These are phyloP conservation scores for Mystacides longicornis DNA, from an alignment of 2,888 invertebrate species.

Conservation along the genomic window DNA sequence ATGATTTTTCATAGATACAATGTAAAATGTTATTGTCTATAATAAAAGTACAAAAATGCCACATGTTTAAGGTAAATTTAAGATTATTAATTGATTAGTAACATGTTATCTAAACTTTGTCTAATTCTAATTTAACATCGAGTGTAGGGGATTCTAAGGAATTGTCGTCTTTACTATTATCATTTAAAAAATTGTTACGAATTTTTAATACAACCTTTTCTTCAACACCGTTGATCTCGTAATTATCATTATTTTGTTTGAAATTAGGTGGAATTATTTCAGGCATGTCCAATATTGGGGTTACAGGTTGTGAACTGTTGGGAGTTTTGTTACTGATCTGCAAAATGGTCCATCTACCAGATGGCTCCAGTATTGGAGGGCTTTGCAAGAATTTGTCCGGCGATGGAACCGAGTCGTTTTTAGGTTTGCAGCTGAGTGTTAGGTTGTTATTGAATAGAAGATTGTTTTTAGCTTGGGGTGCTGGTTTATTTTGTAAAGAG, in stretches of 20 bases:
- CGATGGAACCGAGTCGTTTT: slow-evolving; percentile 9
- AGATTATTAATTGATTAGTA: no score
- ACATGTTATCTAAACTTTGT: background rate
- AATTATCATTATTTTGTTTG: slow-evolving; percentile 15
- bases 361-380: slow-evolving; percentile 33
- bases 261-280: slow-evolving; percentile 20
- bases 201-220: slow-evolving; percentile 22
- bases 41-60: no score
- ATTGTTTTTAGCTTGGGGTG: slow-evolving; percentile 4
- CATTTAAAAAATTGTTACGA: slow-evolving; percentile 19
- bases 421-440: slow-evolving; percentile 11
- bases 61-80: no score
- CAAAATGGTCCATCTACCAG: slow-evolving; percentile 45
- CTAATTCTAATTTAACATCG: slow-evolving; percentile 7
- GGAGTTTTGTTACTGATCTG: slow-evolving; percentile 41
- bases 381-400: slow-evolving; percentile 17
- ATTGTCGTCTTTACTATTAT: slow-evolving; percentile 11
- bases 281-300: slow-evolving; percentile 22
- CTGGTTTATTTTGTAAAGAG: slow-evolving; percentile 16
- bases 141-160: slow-evolving; percentile 7
- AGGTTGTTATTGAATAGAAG: slow-evolving; percentile 7
- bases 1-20: no score
- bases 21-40: no score
- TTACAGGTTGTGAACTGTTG: slow-evolving; percentile 15
- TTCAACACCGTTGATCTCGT: slow-evolving; percentile 20